Percentiles rank a stretch among this genome's conserved stretches.
These are phyloP conservation scores for Gerosis bhagava DNA, from an alignment of 2,888 invertebrate genomes.

Conservation along the genomic window DNA sequence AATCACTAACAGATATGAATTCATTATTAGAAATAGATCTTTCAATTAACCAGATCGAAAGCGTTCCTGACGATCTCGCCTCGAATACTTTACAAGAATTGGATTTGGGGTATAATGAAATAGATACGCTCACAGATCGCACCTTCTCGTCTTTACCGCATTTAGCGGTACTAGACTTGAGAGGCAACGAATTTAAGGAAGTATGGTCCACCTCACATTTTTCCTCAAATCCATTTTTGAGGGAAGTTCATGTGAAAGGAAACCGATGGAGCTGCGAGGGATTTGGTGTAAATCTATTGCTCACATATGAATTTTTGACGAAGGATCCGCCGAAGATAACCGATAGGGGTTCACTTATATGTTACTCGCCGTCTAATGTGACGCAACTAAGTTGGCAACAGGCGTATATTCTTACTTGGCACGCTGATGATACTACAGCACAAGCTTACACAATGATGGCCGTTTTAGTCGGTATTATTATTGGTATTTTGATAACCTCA, in stretches of 20 bases:
- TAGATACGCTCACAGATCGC: constrained; percentile 81
- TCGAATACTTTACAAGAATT: constrained; percentile 83
- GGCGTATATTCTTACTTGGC: constrained; percentile 86
- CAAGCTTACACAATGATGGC: constrained; percentile 81
- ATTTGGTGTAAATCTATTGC: constrained; percentile 76
- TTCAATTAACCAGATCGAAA: constrained; percentile 85
- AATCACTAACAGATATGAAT: constrained; percentile 79
- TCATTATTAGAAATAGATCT: constrained; percentile 83
- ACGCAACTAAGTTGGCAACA: constrained; percentile 86
- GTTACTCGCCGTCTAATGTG: constrained; percentile 84
- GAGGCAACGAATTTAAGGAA: constrained; percentile 87
- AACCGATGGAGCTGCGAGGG: constrained; percentile 92
- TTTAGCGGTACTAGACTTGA: constrained; percentile 84
- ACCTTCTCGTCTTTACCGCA: constrained; percentile 85
- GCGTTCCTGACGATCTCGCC: constrained; percentile 80
- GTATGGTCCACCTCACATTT: constrained; percentile 84
- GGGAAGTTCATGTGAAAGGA: constrained; percentile 84
- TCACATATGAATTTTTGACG: constrained; percentile 83
- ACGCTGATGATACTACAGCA: constrained; percentile 54
- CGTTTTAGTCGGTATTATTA: constrained; percentile 74
- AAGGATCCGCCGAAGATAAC: constrained; percentile 75
- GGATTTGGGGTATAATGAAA: constrained; percentile 82
- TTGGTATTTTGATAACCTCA: constrained; percentile 79
- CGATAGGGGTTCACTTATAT: constrained; percentile 77
- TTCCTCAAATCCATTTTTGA: constrained; percentile 81